Conservation (phyloP, 1,140 invertebrate genomes). For the Spodoptera frugiperda region DNA sequence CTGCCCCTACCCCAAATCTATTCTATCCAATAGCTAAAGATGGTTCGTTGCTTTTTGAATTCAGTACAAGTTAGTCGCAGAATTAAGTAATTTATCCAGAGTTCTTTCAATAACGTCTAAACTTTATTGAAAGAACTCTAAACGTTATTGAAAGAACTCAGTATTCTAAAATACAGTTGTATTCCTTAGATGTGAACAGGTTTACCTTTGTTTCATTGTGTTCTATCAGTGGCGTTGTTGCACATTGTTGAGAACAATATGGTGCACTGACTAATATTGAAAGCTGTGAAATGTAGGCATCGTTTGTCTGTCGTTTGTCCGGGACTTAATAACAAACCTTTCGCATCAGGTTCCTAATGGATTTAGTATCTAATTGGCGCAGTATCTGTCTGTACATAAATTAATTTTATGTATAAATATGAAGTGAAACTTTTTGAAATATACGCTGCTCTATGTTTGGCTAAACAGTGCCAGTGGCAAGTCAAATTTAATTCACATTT, state of each 20-base stretch:
- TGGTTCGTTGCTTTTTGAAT: background rate
- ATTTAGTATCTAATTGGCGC: conserved; percentile 47
- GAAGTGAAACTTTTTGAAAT: conserved; percentile 30
- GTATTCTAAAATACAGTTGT: background rate
- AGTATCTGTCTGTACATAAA: conserved; percentile 44
- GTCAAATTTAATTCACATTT: background rate
- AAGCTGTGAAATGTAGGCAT: conserved; percentile 13
- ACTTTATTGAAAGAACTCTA: no score
- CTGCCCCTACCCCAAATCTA: background rate
- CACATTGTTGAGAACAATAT: conserved; percentile 38
- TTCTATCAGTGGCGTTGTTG: conserved; percentile 8
- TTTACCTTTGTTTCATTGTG: conserved; percentile 33
- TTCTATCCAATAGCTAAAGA: background rate
- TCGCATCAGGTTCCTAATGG: conserved; percentile 50
- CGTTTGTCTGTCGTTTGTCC: conserved; percentile 13
- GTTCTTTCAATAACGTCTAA: conserved; percentile 11
- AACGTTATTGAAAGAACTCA: no score
- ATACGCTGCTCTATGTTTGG: background rate
- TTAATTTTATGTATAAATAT: conserved; percentile 35
- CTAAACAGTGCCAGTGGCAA: conserved; percentile 5
- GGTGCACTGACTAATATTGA: conserved; percentile 34
- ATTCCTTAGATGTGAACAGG: background rate
- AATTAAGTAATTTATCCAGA: conserved; percentile 4
- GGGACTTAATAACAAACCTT: conserved; percentile 42
- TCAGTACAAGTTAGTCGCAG: background rate